Evolutionary conservation across 2,113 vertebrate genomes (phyloP), one percentile per base, ranked within the genome.

Genomic region (Forbesichthys agassizii): DNA sequence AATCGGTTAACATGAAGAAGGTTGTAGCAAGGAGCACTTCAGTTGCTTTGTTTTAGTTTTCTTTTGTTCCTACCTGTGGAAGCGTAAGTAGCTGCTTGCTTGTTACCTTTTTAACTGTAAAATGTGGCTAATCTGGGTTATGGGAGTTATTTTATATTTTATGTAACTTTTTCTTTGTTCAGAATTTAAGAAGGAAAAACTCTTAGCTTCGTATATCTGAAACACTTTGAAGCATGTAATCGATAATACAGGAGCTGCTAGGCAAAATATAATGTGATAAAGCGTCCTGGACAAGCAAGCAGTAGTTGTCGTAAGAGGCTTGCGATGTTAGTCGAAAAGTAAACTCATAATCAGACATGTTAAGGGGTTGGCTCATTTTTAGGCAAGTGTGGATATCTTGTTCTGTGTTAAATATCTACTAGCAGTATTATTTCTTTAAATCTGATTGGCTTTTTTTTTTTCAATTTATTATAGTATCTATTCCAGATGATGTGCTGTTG

Each of bases 11-110:
- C 88, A 90, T 76, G 86, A 90, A 90, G 87, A 89, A 78, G 62
- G 78, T 92, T 85, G 84, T 59, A 91, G 92, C 82, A 81, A 88
- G 91, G 90, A 95, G 94, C 93, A 94, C 93, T 93, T 95, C 87
- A 85, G 92, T 92, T 94, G 90, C 91, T 73, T 42, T 5, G 60
- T 27, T 56, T 78, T 64, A 10, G 3, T 64, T 63, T 42, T 71
- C 11, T 66, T 64, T 4, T 56, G 27, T 74, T 68, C 78, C 89
- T 84, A 74, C 89, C 85, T 87, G 75, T 90, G 87, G 92, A 92
- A 91, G 90, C 90, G 91, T 80, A 33, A 13, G 33, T 69, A 52
- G 13, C 67, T 63, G 36, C 58, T 68, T 73, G 64, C 65, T 64
- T 58, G 66, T 71, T 82, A 66, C 56, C 61, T 61, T 52, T 78